These are phyloP conservation scores for Papilio dardanus DNA, from an alignment of 1,140 invertebrate genomes.

Conservation along the genomic window DNA sequence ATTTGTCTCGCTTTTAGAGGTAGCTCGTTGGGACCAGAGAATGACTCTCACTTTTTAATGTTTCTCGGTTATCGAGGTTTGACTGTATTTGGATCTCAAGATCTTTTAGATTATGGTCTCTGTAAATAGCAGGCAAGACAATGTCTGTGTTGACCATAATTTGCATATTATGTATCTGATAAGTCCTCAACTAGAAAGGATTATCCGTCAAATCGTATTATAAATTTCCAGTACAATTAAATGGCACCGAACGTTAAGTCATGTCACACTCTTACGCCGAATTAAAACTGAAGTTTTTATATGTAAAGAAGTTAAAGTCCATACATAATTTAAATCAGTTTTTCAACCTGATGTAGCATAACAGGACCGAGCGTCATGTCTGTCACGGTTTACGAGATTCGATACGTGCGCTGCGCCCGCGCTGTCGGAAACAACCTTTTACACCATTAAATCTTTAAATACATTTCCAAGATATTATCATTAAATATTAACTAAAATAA, in stretches of 20 bases:
- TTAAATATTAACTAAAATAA: not conserved
- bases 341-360: conserved; percentile 12
- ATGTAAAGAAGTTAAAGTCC: conserved; percentile 7
- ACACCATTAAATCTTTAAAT: not conserved
- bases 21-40: not conserved
- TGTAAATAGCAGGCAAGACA: too few relatives aligned
- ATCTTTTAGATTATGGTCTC: too few relatives aligned
- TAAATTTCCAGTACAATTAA: not conserved
- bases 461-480: not conserved
- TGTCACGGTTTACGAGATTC: conserved; percentile 15
- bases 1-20: too few relatives aligned
- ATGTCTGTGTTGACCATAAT: not conserved
- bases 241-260: not conserved
- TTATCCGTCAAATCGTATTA: not conserved
- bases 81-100: too few relatives aligned
- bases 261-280: not conserved
- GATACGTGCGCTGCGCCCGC: conserved; percentile 1
- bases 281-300: conserved; percentile 9
- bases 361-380: conserved; percentile 8
- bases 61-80: too few relatives aligned
- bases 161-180: not conserved
- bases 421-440: not conserved
- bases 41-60: too few relatives aligned
- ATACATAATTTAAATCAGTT: conserved; percentile 14
- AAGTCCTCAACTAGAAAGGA: not conserved